Conservation (phyloP, 2,113 vertebrate genomes). For the Oryzias curvinotus region DNA sequence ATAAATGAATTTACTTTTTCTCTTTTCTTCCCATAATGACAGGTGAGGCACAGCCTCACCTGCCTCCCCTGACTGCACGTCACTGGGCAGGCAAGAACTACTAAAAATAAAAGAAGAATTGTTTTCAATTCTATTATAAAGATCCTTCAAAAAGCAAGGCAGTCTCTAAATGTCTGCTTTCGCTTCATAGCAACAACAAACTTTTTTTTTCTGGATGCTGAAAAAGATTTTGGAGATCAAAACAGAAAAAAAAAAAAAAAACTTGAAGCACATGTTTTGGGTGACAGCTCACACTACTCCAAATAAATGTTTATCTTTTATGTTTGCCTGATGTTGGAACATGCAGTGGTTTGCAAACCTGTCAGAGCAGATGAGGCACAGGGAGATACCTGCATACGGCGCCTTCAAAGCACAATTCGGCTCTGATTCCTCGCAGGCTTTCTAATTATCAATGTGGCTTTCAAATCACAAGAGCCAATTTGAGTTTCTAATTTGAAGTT, state of each 20-base stretch:
- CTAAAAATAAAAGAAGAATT: no score
- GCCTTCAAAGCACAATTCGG: not conserved
- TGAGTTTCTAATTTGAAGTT: not conserved
- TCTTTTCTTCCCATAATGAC: no score
- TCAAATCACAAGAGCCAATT: not conserved
- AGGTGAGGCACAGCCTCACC: no score
- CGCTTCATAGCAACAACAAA: no score
- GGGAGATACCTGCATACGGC: not conserved
- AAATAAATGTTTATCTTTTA: not conserved
- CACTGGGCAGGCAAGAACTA: no score
- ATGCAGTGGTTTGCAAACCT: not conserved
- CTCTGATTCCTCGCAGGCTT: not conserved
- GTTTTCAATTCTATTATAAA: no score
- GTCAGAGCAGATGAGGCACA: not conserved
- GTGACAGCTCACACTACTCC: not conserved
- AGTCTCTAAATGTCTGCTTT: no score
- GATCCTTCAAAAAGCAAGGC: no score
- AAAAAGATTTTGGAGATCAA: not conserved
- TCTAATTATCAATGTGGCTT: not conserved
- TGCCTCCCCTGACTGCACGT: no score
- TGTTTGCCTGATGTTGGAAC: not conserved
- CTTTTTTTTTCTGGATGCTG: no score
- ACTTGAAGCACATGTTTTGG: not conserved
- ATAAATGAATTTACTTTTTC: no score
- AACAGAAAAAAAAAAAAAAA: conserved; percentile 4